Conservation (phyloP, 2,797 vertebrate species). For the Trichosurus vulpecula region DNA sequence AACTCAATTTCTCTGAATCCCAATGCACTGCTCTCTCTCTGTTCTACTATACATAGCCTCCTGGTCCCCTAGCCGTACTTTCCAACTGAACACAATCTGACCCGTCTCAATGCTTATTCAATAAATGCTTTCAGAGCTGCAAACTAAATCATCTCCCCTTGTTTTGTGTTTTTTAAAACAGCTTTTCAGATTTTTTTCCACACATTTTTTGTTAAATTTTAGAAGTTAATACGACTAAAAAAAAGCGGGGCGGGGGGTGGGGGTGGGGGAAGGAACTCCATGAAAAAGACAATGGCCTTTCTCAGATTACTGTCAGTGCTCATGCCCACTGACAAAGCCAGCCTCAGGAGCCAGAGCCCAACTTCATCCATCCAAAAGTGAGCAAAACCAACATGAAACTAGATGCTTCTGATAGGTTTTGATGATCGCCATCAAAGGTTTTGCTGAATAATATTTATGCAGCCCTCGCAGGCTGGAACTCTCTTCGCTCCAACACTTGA, state of each 20-base stretch:
- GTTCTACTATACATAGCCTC: background rate
- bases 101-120: background rate
- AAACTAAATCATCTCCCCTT: background rate
- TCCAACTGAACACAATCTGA: background rate
- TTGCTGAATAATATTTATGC: slow-evolving; percentile 77
- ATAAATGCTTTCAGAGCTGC: background rate
- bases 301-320: background rate
- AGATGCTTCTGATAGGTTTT: slow-evolving; percentile 76
- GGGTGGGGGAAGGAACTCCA: background rate
- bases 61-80: background rate
- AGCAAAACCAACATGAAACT: background rate
- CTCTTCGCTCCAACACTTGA: slow-evolving; percentile 67
- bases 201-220: background rate
- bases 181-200: background rate
- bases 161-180: background rate
- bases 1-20: background rate
- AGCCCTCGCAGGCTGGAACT: slow-evolving; percentile 76
- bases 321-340: background rate
- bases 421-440: slow-evolving; percentile 78
- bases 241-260: too few species aligned
- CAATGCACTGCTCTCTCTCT: background rate
- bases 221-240: background rate
- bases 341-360: background rate
- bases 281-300: background rate
- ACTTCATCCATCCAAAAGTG: background rate